Percentiles rank a stretch among this genome's conserved stretches.
Evolutionary conservation across 1,140 invertebrate species (phyloP).

Genomic region (Pachyrhynchus sulphureomaculatus): DNA sequence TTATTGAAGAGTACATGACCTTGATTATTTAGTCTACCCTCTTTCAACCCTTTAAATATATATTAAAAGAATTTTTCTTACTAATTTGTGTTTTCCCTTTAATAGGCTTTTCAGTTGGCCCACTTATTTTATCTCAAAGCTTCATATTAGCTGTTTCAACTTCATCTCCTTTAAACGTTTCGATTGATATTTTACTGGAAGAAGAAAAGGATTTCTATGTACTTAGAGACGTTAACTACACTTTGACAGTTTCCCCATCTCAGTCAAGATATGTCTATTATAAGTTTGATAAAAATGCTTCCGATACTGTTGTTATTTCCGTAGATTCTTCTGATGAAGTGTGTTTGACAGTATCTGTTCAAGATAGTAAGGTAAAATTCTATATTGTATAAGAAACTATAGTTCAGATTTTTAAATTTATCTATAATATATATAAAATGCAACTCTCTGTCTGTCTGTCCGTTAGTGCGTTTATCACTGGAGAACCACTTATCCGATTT

Average conservation of each 20-base stretch:
- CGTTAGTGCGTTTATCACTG: too few species aligned
- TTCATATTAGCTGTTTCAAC: constrained; percentile 64
- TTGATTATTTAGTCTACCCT: too few species aligned
- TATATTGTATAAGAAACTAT: neutral
- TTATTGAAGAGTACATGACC: too few species aligned
- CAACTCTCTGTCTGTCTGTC: too few species aligned
- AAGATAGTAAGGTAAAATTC: constrained; percentile 41
- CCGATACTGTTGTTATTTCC: constrained; percentile 63
- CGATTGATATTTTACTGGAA: constrained; percentile 56
- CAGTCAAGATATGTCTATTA: constrained; percentile 51
- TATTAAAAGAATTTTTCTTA: too few species aligned
- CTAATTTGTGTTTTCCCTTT: too few species aligned
- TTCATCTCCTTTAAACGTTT: constrained; percentile 54
- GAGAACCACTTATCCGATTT: too few species aligned
- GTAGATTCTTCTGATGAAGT: constrained; percentile 65
- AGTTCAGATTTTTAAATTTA: neutral
- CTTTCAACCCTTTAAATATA: too few species aligned
- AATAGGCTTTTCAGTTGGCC: constrained; percentile 24
- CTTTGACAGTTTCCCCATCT: constrained; percentile 53
- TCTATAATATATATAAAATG: too few species aligned
- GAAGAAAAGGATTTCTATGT: constrained; percentile 62
- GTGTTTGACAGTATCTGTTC: constrained; percentile 63
- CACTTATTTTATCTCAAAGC: constrained; percentile 40
- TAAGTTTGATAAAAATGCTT: constrained; percentile 37
- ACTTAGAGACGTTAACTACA: constrained; percentile 49